Evolutionary conservation across 1,140 invertebrate species (phyloP).

Genomic region (Drosophila nebulosa): DNA sequence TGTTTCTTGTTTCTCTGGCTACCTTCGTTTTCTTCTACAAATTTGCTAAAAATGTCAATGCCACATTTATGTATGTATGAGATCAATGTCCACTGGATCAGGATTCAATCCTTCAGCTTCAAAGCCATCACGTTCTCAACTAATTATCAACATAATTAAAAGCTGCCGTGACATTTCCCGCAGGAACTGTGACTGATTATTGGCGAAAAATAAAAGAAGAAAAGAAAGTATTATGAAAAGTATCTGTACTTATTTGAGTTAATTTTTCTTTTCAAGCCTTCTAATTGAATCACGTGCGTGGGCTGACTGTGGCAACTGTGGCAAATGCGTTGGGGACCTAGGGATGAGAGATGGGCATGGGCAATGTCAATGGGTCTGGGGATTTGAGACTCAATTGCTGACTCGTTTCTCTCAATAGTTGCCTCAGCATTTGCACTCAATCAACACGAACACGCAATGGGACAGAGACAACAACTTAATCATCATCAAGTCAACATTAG

Average conservation of each 20-base stretch:
- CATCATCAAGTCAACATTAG: slow-evolving; percentile 74
- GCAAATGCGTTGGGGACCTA: slow-evolving; percentile 12
- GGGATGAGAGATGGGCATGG: slow-evolving; percentile 2
- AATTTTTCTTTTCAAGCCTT: slow-evolving; percentile 31
- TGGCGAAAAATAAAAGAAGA: slow-evolving; percentile 42
- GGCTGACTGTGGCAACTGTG: slow-evolving; percentile 30
- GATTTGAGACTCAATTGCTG: slow-evolving; percentile 26
- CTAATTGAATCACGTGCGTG: slow-evolving; percentile 73
- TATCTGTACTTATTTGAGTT: slow-evolving; percentile 9
- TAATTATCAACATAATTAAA: slow-evolving; percentile 73
- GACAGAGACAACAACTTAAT: slow-evolving; percentile 67
- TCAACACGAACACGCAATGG: slow-evolving; percentile 49
- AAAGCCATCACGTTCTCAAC: slow-evolving; percentile 61
- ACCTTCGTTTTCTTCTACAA: slow-evolving; percentile 16
- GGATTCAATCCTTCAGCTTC: slow-evolving; percentile 16
- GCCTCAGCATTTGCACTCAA: slow-evolving; percentile 35
- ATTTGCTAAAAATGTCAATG: slow-evolving; percentile 41
- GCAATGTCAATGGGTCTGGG: slow-evolving; percentile 17
- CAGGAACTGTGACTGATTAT: slow-evolving; percentile 61
- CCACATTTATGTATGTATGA: not conserved
- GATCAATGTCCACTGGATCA: not conserved
- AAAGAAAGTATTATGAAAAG: slow-evolving; percentile 5
- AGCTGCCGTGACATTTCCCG: slow-evolving; percentile 53
- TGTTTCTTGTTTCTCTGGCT: slow-evolving; percentile 26
- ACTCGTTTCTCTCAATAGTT: slow-evolving; percentile 39